A percentile compares a stretch with the other conserved stretches of the same genome.
phyloP scores from a whole-genome alignment of 2,113 vertebrate genomes.

The Psilopogon haemacephalus region DNA sequence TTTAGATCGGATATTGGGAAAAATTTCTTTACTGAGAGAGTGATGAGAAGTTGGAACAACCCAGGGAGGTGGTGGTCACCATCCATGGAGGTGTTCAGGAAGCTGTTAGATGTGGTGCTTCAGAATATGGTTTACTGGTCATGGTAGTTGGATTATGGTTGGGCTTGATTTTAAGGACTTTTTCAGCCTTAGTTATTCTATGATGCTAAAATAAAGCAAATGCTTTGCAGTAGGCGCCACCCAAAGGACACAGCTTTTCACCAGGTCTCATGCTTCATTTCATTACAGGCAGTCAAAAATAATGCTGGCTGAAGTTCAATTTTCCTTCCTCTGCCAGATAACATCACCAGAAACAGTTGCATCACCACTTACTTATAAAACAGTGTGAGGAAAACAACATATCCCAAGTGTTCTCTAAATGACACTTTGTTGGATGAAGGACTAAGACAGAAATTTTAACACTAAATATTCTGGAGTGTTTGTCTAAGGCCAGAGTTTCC shows the following conservation, averaged over 20 bases:
- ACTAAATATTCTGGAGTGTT: background rate
- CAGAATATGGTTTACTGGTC: too few species aligned
- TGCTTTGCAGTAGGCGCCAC: constrained; percentile 48
- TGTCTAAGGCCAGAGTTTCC: background rate
- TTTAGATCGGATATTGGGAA: too few species aligned
- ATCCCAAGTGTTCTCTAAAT: background rate
- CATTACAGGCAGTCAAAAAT: background rate
- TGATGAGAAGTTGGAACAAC: too few species aligned
- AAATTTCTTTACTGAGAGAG: too few species aligned
- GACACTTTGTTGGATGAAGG: background rate
- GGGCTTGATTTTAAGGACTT: too few species aligned
- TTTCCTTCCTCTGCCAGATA: background rate
- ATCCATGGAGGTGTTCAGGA: too few species aligned
- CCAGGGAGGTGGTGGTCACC: too few species aligned
- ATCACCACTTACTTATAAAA: background rate
- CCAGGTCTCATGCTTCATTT: background rate
- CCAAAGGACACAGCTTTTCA: background rate
- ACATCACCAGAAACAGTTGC: background rate
- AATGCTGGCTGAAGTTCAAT: background rate
- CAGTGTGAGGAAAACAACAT: background rate
- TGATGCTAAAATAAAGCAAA: background rate
- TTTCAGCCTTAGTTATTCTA: too few species aligned
- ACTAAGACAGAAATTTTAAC: background rate
- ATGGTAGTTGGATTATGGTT: too few species aligned
- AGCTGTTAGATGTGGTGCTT: too few species aligned